phyloP scores from a whole-genome alignment of 2,113 vertebrate genomes.

The Lepus europaeus region DNA sequence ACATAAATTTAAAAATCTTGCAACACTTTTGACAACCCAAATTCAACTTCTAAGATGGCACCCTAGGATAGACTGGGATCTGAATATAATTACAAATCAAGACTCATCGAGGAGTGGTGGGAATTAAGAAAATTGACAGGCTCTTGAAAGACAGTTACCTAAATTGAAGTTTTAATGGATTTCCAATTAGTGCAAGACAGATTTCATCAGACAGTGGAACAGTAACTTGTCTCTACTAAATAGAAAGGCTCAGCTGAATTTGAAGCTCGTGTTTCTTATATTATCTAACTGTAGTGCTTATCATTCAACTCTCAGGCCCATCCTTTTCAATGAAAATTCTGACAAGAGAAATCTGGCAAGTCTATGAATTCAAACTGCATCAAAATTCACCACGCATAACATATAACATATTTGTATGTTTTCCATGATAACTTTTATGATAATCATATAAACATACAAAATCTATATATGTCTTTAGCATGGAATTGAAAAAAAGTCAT shows the following conservation, averaged over 20 bases:
- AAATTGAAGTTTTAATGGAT: constrained; percentile 30
- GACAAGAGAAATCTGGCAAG: not conserved
- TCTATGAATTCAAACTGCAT: not conserved
- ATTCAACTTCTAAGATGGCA: constrained; percentile 8
- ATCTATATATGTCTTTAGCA: not conserved
- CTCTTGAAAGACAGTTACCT: constrained; percentile 13
- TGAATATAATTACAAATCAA: constrained; percentile 49
- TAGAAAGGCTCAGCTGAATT: constrained; percentile 7
- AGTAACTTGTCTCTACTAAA: not conserved
- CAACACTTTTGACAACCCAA: not conserved
- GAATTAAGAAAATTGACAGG: constrained; percentile 1
- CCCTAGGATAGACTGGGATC: not conserved
- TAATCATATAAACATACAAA: not conserved
- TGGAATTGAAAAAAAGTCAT: not conserved
- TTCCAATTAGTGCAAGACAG: constrained; percentile 38
- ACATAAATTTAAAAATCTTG: not conserved
- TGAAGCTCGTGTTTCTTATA: not conserved
- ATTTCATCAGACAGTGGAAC: constrained; percentile 13
- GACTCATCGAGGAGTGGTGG: not conserved
- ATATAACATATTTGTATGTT: not conserved
- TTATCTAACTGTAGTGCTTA: constrained; percentile 10
- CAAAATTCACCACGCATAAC: not conserved
- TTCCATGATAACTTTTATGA: not conserved
- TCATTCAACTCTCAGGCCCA: not conserved
- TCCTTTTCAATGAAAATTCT: not conserved